Percentiles rank a stretch among this genome's conserved stretches.
These are phyloP conservation scores for Meda fulgida DNA, from an alignment of 2,797 vertebrate genomes.

Conservation along the genomic window DNA sequence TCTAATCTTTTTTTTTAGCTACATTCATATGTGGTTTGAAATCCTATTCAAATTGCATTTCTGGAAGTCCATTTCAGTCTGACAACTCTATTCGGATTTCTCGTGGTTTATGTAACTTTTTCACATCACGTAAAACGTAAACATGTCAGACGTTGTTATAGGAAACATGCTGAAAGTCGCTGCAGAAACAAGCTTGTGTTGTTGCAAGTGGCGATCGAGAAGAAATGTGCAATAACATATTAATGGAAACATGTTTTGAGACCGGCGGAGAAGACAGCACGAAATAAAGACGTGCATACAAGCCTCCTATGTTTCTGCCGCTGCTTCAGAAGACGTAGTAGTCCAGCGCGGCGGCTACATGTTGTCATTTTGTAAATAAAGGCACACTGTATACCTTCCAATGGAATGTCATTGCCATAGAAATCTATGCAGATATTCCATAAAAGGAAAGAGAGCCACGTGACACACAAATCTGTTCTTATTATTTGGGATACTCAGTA, in stretches of 20 bases:
- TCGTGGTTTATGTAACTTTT: neutral
- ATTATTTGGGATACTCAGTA: too few relatives aligned
- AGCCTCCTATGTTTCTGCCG: neutral
- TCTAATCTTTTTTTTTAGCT: accelerated
- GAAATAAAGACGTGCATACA: too few relatives aligned
- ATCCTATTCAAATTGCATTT: neutral
- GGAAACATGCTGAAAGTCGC: neutral
- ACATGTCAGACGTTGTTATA: neutral
- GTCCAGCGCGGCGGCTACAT: too few relatives aligned
- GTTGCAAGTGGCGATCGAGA: neutral
- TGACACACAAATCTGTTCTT: too few relatives aligned
- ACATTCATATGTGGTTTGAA: neutral
- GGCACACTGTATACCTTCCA: too few relatives aligned
- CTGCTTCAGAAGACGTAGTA: too few relatives aligned
- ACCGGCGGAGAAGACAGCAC: too few relatives aligned
- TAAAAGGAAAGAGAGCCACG: too few relatives aligned
- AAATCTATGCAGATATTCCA: too few relatives aligned
- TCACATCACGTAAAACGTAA: neutral
- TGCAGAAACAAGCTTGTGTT: neutral
- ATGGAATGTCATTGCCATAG: too few relatives aligned
- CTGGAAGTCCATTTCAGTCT: neutral
- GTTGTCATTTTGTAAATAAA: too few relatives aligned
- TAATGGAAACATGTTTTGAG: neutral
- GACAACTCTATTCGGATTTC: neutral
- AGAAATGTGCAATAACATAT: neutral